These are phyloP conservation scores for Ecdyonurus torrentis DNA, from an alignment of 2,888 invertebrate genomes.

Conservation along the genomic window DNA sequence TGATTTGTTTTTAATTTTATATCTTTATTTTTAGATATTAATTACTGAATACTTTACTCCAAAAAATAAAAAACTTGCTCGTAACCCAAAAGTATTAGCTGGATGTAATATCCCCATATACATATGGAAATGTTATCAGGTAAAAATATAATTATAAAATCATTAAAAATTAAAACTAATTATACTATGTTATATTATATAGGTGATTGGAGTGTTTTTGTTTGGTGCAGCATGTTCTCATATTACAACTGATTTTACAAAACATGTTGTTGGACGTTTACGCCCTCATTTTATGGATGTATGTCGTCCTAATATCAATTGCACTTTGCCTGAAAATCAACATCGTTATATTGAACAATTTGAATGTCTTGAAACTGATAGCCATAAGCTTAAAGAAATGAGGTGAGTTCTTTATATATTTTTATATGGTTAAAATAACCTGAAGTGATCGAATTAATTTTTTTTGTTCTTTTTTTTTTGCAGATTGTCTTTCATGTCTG, in stretches of 20 bases:
- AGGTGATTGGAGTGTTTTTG: conserved; percentile 61
- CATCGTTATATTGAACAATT: conserved; percentile 55
- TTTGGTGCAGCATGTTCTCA: conserved; percentile 78
- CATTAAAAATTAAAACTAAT: too few species aligned
- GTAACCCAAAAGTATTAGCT: conserved; percentile 27
- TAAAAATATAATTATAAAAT: too few species aligned
- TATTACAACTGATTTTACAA: conserved; percentile 79
- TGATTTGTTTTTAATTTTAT: too few species aligned
- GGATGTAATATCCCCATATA: conserved; percentile 51
- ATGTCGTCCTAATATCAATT: conserved; percentile 61
- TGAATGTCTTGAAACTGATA: conserved; percentile 38
- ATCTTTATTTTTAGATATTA: conserved; percentile 49
- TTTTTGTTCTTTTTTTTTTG: conserved; percentile 17
- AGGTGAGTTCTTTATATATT: conserved; percentile 40
- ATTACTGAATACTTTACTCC: conserved; percentile 45
- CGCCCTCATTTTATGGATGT: conserved; percentile 88
- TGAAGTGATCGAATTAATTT: conserved; percentile 3
- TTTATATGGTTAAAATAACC: not conserved
- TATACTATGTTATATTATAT: too few species aligned
- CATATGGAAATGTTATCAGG: conserved; percentile 52
- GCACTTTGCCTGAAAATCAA: conserved; percentile 35
- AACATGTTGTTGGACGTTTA: conserved; percentile 82
- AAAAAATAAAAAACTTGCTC: conserved; percentile 23
- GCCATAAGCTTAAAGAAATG: conserved; percentile 42
- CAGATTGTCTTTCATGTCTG: conserved; percentile 77